Base-by-base conservation (phyloP, 1,140 invertebrate genomes). In the Cyphomyrmex costatus region DNA sequence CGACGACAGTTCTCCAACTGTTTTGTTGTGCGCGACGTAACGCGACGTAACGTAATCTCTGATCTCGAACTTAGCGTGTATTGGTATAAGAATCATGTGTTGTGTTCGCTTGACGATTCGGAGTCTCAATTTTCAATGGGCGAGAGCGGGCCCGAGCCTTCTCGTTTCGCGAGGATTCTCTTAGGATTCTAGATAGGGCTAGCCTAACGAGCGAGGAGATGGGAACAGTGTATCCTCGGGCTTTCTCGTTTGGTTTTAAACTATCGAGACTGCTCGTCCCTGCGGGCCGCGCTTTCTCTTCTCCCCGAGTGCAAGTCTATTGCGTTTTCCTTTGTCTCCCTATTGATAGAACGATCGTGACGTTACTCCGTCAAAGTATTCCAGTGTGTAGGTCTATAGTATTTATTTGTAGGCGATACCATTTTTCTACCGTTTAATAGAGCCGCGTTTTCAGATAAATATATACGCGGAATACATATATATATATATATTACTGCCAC, bases 301-400 rank as follows among this genome's bases (percentile, higher is more conserved):
- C 78, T 60, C 53, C 85, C 84, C 78, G 71, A 70, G 30, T 73
- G 33, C 61, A 53, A 33, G 12, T 74, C 79, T 74, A 60, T 88
- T 71, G 68, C 79, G 70, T 80, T 76, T 82, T 80, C 79, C 60
- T 91, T 87, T 90, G 89, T 85, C 88, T 88, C 36, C 33, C 58
- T 66, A 76, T 46, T n/a, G 71, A 82, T 90, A 90, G 85, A 79
- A 46, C 19, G 51, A 76, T 71, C 58, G 53, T 74, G 88, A 89
- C 83, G 71, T 91, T 85, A 80, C 53, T 86, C 65, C 76, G 74
- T 89, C 89, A 66, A 91, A 94, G 89, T 94, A 94, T 94, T 94
- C 90, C 92, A 93, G 87, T 93, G 88, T 93, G 89, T 94, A 93
- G 91, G 89, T 89, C 70, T 71, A 93, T 94, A 94, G 92, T 94